Evolutionary conservation across 2,797 vertebrate genomes (phyloP).

Genomic region (Eurystomus glaucurus): DNA sequence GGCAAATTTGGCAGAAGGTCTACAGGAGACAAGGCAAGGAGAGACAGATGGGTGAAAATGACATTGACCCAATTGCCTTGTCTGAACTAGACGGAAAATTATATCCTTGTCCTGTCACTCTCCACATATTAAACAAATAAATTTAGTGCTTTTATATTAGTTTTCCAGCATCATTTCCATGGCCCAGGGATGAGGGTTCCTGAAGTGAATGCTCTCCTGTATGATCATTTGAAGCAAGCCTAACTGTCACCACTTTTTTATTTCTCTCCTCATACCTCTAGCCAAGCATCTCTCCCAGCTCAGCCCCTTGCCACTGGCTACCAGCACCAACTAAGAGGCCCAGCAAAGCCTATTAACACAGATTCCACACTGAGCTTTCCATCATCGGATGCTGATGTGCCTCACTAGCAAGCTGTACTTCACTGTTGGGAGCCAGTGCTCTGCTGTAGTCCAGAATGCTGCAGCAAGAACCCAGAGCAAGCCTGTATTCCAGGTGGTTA

Average conservation of each 20-base stretch:
- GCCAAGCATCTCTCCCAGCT: not conserved
- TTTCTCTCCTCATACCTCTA: not conserved
- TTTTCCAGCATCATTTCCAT: not conserved
- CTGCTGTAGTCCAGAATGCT: not conserved
- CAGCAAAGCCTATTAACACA: not conserved
- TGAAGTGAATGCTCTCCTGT: not conserved
- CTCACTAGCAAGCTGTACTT: not conserved
- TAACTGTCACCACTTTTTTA: not conserved
- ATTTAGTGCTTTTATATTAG: not conserved
- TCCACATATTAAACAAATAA: not conserved
- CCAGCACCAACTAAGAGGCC: not conserved
- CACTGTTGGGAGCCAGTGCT: not conserved
- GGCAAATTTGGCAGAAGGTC: constrained; percentile 25
- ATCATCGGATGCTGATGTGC: not conserved
- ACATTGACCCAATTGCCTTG: constrained; percentile 25
- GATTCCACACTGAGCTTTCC: not conserved
- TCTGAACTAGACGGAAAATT: constrained; percentile 1
- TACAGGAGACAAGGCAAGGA: not conserved
- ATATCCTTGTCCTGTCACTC: not conserved
- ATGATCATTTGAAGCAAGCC: not conserved
- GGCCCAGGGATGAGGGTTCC: not conserved
- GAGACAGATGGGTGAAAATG: constrained; percentile 28
- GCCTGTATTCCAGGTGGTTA: not conserved
- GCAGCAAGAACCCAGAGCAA: not conserved
- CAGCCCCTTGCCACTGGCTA: not conserved